Base-by-base conservation (phyloP, 2,888 invertebrate genomes). In the Diplazon laetatorius region DNA sequence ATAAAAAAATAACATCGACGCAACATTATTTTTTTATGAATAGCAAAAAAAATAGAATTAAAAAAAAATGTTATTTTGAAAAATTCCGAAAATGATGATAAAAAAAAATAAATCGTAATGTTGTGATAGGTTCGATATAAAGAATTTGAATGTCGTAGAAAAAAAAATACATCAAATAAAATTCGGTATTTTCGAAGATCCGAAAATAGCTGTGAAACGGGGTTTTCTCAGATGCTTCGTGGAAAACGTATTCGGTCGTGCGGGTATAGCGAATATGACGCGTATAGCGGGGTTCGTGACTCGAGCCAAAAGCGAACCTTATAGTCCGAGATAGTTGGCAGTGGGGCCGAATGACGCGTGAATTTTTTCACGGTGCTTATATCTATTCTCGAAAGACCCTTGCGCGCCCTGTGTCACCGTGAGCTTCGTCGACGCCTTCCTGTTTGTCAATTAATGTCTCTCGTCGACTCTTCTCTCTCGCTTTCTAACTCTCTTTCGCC, bases 361-460 rank as follows among this genome's bases (percentile, higher is more conserved):
- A 76, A 78, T 83, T 74, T n/a, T n/a, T 81, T 79, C 50, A 55
- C 55, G 55, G 55, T 12, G 52, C 63, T n/a, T 76, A 78, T 76
- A 78, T 83, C 82, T 83, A 84, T 84, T 83, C 81, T 82, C 74
- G 82, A 80, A 82, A 6, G 73, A 75, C 50, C 39, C 48, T 48
- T 55, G 16, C 70, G 44, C 50, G 57, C 66, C 68, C 50, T 39
- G 42, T 57, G 69, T 52, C 68, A 39, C 46, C 48, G 39, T 65
- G 14, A 44, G 35, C 60, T 66, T 71, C 59, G 62, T 65, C 70
- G 4, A 6, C 2, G 42, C 46, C 50, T 57, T 65, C 25, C 62
- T 35, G 66, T 66, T 71, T 66, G 62, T 65, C 70, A 65, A 71
- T 76, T 62, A 70, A 57, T 44, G 66, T 57, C 46, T 52, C 39